Percentiles rank a stretch among this genome's conserved stretches.
Conservation (phyloP, 2,113 vertebrate species). For the Charadrius vociferus region DNA sequence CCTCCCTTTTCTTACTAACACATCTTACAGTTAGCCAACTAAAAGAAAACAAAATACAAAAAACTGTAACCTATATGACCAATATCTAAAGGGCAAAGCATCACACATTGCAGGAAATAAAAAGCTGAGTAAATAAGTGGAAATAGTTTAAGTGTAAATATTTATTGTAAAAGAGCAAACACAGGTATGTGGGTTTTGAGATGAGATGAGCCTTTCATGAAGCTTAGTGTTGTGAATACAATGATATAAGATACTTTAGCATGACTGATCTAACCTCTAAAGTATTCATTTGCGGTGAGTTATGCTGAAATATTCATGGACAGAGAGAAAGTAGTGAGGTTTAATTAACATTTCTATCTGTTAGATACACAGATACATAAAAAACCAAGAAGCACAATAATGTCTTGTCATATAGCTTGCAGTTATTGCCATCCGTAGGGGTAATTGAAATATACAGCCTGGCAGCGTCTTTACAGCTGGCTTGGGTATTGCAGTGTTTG, state of each 20-base stretch:
- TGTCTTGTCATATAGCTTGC: neutral
- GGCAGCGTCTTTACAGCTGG: neutral
- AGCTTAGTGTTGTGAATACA: neutral
- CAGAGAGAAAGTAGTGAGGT: neutral
- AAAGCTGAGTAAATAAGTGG: neutral
- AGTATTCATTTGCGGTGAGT: neutral
- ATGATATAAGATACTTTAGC: neutral
- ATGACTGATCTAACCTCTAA: neutral
- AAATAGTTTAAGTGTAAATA: neutral
- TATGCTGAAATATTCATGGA: neutral
- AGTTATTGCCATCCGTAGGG: neutral
- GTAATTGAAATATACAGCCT: neutral
- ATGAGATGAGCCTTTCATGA: neutral
- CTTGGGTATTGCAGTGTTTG: neutral
- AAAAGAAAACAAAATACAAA: neutral
- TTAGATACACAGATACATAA: neutral
- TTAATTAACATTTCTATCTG: neutral
- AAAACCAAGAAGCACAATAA: neutral
- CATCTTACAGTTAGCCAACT: neutral
- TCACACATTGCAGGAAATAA: neutral
- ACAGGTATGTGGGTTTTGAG: neutral
- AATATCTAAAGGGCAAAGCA: neutral
- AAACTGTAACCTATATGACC: neutral
- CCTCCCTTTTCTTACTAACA: neutral
- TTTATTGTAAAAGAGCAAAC: neutral